Evolutionary conservation across 2,797 vertebrate species (phyloP).

Genomic region (Coregonus sp.): DNA sequence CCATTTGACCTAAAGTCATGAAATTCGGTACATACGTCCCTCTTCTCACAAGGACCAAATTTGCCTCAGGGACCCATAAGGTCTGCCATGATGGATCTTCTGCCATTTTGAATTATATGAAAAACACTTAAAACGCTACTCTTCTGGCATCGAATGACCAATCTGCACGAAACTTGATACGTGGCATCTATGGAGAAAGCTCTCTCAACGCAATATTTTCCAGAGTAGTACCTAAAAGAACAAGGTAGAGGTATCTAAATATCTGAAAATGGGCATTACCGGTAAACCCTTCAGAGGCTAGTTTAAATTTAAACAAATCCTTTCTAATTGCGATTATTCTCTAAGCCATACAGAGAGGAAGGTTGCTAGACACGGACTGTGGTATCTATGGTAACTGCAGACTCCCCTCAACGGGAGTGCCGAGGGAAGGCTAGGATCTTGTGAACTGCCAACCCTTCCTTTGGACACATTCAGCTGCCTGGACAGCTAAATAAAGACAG

Average conservation of each 20-base stretch:
- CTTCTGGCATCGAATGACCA: too few relatives aligned
- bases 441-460: constrained; percentile 11
- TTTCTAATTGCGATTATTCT: constrained; percentile 24
- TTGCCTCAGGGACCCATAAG: too few relatives aligned
- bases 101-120: too few relatives aligned
- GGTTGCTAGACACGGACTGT: constrained; percentile 36
- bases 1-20: too few relatives aligned
- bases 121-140: too few relatives aligned
- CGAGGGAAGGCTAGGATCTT: constrained; percentile 3
- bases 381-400: constrained; percentile 36
- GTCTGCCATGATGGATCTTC: too few relatives aligned
- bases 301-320: background rate
- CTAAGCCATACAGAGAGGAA: constrained; percentile 1
- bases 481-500: constrained; percentile 24
- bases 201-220: too few relatives aligned
- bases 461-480: constrained; percentile 19
- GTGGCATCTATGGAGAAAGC: too few relatives aligned
- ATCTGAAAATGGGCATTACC: constrained; percentile 6
- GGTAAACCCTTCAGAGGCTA: constrained; percentile 1
- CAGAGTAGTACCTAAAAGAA: too few relatives aligned
- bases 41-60: too few relatives aligned
- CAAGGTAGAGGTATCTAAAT: background rate
- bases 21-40: too few relatives aligned
- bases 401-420: constrained; percentile 18
- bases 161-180: too few relatives aligned